Evolutionary conservation across 2,888 invertebrate genomes (phyloP).

Genomic region (Gandaritis pyraliata): DNA sequence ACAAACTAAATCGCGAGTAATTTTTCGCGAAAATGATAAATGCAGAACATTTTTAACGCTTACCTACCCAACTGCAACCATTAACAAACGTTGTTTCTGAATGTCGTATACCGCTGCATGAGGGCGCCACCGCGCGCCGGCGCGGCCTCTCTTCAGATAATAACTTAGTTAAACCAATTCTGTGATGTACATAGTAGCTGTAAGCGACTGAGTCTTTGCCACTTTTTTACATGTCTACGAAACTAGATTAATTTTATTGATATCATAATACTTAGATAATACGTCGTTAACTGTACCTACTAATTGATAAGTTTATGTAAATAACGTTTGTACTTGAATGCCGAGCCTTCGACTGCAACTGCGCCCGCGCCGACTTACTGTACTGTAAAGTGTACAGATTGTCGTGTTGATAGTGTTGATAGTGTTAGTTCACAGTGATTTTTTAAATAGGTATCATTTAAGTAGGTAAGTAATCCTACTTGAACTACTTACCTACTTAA

Average conservation of each 20-base stretch:
- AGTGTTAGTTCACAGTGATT: too few relatives aligned
- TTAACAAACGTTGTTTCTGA: too few relatives aligned
- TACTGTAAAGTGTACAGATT: conserved; percentile 21
- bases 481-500: too few relatives aligned
- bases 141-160: conserved; percentile 6
- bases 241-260: conserved; percentile 59
- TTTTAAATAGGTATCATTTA: too few relatives aligned
- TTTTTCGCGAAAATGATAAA: too few relatives aligned
- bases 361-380: too few relatives aligned
- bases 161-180: conserved; percentile 44
- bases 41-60: too few relatives aligned
- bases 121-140: too few relatives aligned
- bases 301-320: conserved; percentile 65
- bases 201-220: conserved; percentile 82
- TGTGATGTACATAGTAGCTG: conserved; percentile 77
- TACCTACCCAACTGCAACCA: too few relatives aligned
- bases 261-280: conserved; percentile 15
- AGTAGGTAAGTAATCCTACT: too few relatives aligned
- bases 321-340: conserved; percentile 71
- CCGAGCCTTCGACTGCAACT: conserved; percentile 56
- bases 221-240: conserved; percentile 82
- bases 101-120: too few relatives aligned
- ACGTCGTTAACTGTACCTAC: conserved; percentile 14
- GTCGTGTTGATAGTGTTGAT: conserved; percentile 6
- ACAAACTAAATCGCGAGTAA: too few relatives aligned